Base-by-base conservation (phyloP, 2,113 vertebrate genomes). In the Anoplopoma fimbria region DNA sequence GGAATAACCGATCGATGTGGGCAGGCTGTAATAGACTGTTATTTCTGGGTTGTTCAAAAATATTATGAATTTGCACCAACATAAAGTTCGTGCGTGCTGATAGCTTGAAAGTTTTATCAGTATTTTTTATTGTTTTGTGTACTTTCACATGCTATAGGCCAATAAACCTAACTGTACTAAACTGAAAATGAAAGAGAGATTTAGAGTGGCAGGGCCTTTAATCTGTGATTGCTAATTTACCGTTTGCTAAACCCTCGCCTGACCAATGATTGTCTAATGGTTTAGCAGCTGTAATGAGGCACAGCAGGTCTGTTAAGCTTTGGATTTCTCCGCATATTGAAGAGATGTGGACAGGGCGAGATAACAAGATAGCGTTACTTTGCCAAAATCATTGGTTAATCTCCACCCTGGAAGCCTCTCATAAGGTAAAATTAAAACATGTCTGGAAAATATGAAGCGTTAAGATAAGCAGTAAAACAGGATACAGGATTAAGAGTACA, bases 1-100 rank as follows among this genome's bases (percentile, higher is more conserved):
- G 67, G 55, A 69, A 75, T 61, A 82, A 72, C 23, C 3, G 55
- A 87, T 87, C 29, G 42, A 80, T 85, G 8, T 60, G 13, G 27
- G 49, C 57, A 1, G 42, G 42, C 63, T 68, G 17, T 61, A 60
- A 68, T 57, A 31, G 6, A 64, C 27, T n/a, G 47, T 63, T 42
- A 60, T 13, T 42, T 15, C 21, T 23, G 4, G 2, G 4, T 25
- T 27, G 25, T 29, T 58, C 15, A 58, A 70, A 73, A 74, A 51
- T 31, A 40, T 65, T 74, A 60, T n/a, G 25, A 73, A 72, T 62
- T 34, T 47, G 40, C 53, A 64, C 72, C 49, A 42, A 63, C 23
- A 33, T 80, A 38, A 14, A n/a, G 10, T 49, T 63, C 67, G 79
- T 84, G 57, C 25, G 79, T 5, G 4, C 21, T 53, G 60, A 47